Evolutionary conservation across 1,140 invertebrate genomes (phyloP).

Genomic region (Neodiprion pinetum): DNA sequence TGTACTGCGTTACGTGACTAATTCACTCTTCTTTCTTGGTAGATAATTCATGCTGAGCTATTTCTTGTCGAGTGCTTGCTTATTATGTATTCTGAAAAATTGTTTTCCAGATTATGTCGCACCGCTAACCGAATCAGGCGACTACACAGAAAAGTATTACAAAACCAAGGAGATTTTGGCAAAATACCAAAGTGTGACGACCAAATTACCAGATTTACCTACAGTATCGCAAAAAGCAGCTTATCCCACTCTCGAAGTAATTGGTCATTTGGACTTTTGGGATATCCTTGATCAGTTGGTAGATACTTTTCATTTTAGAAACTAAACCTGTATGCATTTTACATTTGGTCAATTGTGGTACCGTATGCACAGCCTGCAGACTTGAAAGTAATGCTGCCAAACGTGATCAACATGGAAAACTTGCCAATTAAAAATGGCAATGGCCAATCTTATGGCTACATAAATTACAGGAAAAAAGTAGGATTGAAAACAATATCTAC

Average conservation of each 20-base stretch:
- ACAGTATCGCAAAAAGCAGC: constrained; percentile 38
- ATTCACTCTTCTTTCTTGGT: no score
- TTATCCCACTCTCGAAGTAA: constrained; percentile 42
- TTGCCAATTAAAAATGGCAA: constrained; percentile 64
- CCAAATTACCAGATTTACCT: constrained; percentile 50
- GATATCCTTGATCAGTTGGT: constrained; percentile 43
- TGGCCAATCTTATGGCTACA: constrained; percentile 68
- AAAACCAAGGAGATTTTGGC: constrained; percentile 44
- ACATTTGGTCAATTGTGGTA: background rate
- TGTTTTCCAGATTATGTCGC: constrained; percentile 59
- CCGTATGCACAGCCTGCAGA: constrained; percentile 13
- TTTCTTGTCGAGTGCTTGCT: no score
- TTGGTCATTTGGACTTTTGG: constrained; percentile 38
- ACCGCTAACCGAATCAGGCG: constrained; percentile 61
- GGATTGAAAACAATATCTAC: constrained; percentile 27
- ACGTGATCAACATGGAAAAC: constrained; percentile 63
- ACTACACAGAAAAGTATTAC: constrained; percentile 60
- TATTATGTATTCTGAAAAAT: background rate
- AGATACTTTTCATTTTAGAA: constrained; percentile 6
- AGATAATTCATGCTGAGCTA: background rate
- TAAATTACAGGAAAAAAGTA: constrained; percentile 61
- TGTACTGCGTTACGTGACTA: background rate
- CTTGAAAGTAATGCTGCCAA: constrained; percentile 26
- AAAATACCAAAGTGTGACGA: constrained; percentile 51
- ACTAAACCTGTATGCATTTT: background rate